Evolutionary conservation across 1,140 invertebrate genomes (phyloP).

Genomic region (Solenopsis fugax): DNA sequence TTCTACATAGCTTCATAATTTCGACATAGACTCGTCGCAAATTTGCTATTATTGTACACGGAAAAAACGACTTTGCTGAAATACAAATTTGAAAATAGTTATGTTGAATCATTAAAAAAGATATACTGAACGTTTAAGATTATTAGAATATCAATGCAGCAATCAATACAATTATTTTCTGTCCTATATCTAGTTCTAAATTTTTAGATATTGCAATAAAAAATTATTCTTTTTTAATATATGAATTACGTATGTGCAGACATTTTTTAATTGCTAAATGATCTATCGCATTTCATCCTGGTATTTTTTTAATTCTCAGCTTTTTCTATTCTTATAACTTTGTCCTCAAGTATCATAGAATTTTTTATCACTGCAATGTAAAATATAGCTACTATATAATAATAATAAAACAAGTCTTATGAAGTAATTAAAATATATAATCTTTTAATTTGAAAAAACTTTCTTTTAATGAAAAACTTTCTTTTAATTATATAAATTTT

Average conservation of each 20-base stretch:
- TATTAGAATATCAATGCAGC: too few relatives aligned
- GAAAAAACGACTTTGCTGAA: too few relatives aligned
- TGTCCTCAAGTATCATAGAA: neutral
- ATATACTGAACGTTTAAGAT: too few relatives aligned
- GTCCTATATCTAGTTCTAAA: too few relatives aligned
- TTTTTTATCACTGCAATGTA: neutral
- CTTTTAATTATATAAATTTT: neutral
- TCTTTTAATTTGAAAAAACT: too few relatives aligned
- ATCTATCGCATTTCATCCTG: neutral
- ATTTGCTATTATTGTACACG: neutral
- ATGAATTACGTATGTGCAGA: neutral
- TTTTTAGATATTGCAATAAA: too few relatives aligned
- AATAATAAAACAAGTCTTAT: neutral
- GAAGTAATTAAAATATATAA: neutral
- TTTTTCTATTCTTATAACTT: neutral
- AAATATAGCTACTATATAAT: neutral
- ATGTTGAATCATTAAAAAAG: too few relatives aligned
- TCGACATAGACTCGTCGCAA: neutral
- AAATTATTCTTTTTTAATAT: too few relatives aligned
- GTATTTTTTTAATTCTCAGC: neutral
- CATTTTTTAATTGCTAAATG: neutral
- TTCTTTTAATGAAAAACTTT: too few relatives aligned
- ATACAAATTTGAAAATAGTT: too few relatives aligned
- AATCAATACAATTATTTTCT: too few relatives aligned
- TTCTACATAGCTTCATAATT: slow-evolving; percentile 27